phyloP scores from a whole-genome alignment of 2,797 vertebrate genomes.

The Sebastiscus albofasciatus region DNA sequence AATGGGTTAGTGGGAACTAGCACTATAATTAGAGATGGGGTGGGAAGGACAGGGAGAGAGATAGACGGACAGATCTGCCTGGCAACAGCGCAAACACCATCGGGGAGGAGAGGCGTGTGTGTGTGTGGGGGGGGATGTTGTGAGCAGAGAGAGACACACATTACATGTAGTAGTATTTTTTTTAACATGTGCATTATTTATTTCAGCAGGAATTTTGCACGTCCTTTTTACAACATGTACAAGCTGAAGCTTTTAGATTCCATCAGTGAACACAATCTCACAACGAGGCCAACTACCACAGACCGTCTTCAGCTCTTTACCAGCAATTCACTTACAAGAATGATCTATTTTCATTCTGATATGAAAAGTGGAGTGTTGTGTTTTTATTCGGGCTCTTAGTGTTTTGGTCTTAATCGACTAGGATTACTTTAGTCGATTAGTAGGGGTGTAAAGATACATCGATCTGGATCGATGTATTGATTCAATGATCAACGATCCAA shows the following conservation, averaged over 20 bases:
- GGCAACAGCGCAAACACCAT: constrained; percentile 71
- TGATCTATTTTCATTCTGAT: neutral
- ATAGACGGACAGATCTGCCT: constrained; percentile 64
- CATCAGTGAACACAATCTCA: constrained; percentile 7
- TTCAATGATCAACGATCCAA: too few species aligned
- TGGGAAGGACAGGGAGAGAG: constrained; percentile 48
- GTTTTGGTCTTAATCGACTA: too few species aligned
- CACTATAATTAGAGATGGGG: constrained; percentile 64
- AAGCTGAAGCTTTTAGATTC: constrained; percentile 11
- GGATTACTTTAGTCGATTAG: too few species aligned
- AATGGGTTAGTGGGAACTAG: constrained; percentile 23
- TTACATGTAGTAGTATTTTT: constrained; percentile 11
- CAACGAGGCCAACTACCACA: neutral
- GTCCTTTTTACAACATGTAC: neutral
- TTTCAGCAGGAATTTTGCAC: constrained; percentile 28
- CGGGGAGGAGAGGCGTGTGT: constrained; percentile 37
- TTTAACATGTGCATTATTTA: constrained; percentile 49
- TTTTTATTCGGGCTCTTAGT: too few species aligned
- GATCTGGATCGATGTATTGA: too few species aligned
- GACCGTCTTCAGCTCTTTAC: neutral
- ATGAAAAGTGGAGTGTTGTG: neutral
- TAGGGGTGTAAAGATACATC: too few species aligned
- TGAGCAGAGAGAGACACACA: constrained; percentile 26
- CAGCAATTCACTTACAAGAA: neutral
- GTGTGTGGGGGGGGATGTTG: neutral